Evolutionary conservation across 2,888 invertebrate species (phyloP).

Genomic region (Acrobasis consociella): DNA sequence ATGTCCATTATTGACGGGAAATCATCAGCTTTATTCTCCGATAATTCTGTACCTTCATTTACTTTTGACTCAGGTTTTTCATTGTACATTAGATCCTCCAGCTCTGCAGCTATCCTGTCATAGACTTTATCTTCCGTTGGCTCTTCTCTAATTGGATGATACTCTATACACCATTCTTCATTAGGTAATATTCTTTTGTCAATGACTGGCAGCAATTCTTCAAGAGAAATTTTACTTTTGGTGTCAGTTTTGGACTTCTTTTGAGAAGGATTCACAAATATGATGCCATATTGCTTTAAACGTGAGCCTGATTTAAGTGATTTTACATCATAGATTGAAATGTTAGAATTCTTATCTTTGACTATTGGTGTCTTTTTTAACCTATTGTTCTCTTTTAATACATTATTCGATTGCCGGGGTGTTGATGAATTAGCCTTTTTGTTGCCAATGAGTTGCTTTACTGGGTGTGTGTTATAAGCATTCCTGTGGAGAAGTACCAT

Average conservation of each 20-base stretch:
- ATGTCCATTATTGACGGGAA: conserved; percentile 80
- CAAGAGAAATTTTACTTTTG: conserved; percentile 52
- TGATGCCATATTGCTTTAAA: conserved; percentile 65
- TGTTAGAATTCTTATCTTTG: conserved; percentile 48
- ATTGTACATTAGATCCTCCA: conserved; percentile 77
- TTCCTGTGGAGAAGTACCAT: conserved; percentile 65
- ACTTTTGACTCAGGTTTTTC: conserved; percentile 54
- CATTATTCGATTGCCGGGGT: conserved; percentile 46
- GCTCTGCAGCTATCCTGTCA: conserved; percentile 77
- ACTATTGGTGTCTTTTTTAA: conserved; percentile 49
- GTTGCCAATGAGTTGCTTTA: conserved; percentile 46
- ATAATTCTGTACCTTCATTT: conserved; percentile 45
- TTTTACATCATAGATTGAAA: conserved; percentile 33
- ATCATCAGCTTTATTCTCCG: conserved; percentile 56
- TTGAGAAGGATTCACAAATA: conserved; percentile 59
- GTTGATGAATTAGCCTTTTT: conserved; percentile 45
- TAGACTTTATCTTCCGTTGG: conserved; percentile 76
- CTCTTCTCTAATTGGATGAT: conserved; percentile 68
- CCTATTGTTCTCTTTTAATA: conserved; percentile 70
- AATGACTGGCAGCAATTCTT: conserved; percentile 60
- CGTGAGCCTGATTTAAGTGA: conserved; percentile 39
- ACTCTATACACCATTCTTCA: conserved; percentile 73
- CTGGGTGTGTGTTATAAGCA: conserved; percentile 60
- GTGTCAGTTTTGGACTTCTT: conserved; percentile 48
- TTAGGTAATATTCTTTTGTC: conserved; percentile 65